These are phyloP conservation scores for Zelleria hepariella DNA, from an alignment of 2,888 invertebrate genomes.

Conservation along the genomic window DNA sequence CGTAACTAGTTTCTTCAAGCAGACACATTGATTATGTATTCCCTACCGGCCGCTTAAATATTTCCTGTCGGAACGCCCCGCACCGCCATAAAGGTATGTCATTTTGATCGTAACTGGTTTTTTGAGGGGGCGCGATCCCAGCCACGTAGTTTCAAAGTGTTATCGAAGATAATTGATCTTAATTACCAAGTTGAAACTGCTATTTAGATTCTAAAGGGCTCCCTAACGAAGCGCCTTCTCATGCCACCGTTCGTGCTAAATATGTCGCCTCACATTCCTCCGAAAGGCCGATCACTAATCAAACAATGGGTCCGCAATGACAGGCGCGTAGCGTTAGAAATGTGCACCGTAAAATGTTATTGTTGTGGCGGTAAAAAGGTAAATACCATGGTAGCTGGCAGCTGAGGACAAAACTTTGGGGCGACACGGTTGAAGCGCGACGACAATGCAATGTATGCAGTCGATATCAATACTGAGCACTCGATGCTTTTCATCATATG, in stretches of 20 bases:
- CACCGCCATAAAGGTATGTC: neutral
- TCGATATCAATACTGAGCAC: constrained; percentile 35
- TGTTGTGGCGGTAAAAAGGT: constrained; percentile 42
- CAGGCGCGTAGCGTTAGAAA: constrained; percentile 9
- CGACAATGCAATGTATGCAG: constrained; percentile 29
- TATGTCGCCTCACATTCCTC: constrained; percentile 46
- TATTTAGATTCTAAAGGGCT: constrained; percentile 56
- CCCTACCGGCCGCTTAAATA: neutral
- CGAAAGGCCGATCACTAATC: constrained; percentile 46
- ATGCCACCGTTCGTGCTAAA: constrained; percentile 64
- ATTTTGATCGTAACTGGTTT: constrained; percentile 12
- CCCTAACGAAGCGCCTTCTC: constrained; percentile 51
- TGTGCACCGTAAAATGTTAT: constrained; percentile 46
- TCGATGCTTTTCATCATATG: constrained; percentile 33
- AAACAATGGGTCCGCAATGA: constrained; percentile 45
- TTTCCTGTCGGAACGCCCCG: neutral
- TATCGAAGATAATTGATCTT: constrained; percentile 65
- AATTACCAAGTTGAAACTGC: constrained; percentile 56
- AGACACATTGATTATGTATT: constrained; percentile 1
- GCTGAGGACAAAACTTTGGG: constrained; percentile 23
- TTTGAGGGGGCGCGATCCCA: constrained; percentile 38
- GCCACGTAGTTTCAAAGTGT: constrained; percentile 45
- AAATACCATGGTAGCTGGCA: constrained; percentile 13
- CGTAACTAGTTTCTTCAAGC: neutral
- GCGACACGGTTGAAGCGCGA: constrained; percentile 40